These are phyloP conservation scores for Leucoma salicis DNA, from an alignment of 2,888 invertebrate genomes.

Conservation along the genomic window DNA sequence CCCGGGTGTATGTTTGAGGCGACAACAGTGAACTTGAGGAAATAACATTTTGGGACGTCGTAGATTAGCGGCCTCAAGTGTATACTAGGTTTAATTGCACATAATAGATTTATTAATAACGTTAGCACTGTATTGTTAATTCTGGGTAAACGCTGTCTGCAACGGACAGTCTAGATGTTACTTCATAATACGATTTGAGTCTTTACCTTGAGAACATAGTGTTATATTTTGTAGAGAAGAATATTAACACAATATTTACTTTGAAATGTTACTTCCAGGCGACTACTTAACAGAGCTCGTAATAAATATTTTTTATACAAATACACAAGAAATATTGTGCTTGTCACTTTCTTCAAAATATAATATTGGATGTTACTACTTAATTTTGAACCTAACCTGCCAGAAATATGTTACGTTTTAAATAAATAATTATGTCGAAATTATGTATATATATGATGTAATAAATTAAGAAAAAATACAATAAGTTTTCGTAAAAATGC, in stretches of 20 bases:
- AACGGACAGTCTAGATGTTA: conserved; percentile 48
- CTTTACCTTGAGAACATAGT: conserved; percentile 15
- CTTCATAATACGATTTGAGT: conserved; percentile 39
- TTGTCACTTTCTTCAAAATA: conserved; percentile 19
- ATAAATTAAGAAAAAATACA: conserved; percentile 79
- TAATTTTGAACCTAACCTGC: conserved; percentile 63
- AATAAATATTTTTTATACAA: neutral
- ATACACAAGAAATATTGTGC: neutral
- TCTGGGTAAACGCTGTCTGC: conserved; percentile 47
- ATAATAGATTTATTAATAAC: conserved; percentile 39
- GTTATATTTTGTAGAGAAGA: conserved; percentile 26
- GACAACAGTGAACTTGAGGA: conserved; percentile 2
- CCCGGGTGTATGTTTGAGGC: conserved; percentile 44
- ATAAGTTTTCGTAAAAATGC: conserved; percentile 78
- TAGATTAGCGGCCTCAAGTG: conserved; percentile 36
- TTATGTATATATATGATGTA: conserved; percentile 81
- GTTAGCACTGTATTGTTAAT: conserved; percentile 55
- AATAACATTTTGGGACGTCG: conserved; percentile 4
- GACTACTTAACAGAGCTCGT: neutral
- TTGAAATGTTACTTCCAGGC: neutral
- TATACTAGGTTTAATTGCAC: conserved; percentile 47
- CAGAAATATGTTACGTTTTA: conserved; percentile 72
- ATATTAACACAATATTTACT: neutral
- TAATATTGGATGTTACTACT: conserved; percentile 36
- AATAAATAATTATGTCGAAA: conserved; percentile 75